Evolutionary conservation across 2,113 vertebrate genomes (phyloP).

Genomic region (Callorhinus ursinus): DNA sequence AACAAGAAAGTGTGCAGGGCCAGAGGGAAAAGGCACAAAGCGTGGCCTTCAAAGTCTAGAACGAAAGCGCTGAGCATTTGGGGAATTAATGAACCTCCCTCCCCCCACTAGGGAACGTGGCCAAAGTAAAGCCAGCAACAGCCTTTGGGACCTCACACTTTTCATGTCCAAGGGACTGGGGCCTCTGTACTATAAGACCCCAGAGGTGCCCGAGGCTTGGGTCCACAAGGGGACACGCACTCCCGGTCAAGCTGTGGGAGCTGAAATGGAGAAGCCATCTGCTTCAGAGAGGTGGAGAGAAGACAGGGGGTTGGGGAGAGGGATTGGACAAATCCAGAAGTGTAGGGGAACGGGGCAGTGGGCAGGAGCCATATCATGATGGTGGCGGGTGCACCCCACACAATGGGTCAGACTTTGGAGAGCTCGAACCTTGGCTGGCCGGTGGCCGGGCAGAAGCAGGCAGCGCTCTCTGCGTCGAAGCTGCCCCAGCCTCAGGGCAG

Average conservation of each 20-base stretch:
- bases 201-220: not conserved
- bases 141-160: not conserved
- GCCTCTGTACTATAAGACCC: no score
- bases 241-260: rapidly evolving
- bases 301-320: rapidly evolving
- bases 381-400: rapidly evolving
- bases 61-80: not conserved
- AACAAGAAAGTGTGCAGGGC: not conserved
- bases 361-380: rapidly evolving
- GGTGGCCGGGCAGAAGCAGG: no score
- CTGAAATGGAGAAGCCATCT: not conserved
- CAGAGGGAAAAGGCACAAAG: not conserved
- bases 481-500: no score
- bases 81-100: not conserved
- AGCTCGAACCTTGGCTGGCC: not conserved
- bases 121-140: not conserved
- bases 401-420: not conserved
- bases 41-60: not conserved
- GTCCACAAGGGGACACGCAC: rapidly evolving
- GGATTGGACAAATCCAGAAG: not conserved
- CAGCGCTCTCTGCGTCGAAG: not conserved
- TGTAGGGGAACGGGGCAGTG: not conserved
- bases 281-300: not conserved
- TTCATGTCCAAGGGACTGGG: not conserved
- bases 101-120: not conserved